Base-by-base conservation (phyloP, 2,113 vertebrate species). In the Trinectes maculatus region DNA sequence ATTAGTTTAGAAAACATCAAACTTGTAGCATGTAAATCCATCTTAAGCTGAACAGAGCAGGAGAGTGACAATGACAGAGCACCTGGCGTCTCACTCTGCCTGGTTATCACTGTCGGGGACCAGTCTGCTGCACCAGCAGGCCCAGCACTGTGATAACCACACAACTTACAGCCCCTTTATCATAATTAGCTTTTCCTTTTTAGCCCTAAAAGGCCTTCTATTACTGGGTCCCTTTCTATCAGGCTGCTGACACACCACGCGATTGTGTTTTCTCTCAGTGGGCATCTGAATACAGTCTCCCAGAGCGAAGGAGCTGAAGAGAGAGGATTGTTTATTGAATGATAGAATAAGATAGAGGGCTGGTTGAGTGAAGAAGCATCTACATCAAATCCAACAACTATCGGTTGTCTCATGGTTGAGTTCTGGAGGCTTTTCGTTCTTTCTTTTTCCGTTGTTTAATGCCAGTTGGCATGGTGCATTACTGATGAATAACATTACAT, bases 151-250 rank as follows among this genome's bases (percentile, higher is more conserved):
- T 28, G 92, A 93, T 93, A 93, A 93, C 91, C 91, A 89, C 89
- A 91, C 91, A 92, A 85, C 91, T 90, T 80, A 90, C 89, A 92
- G 89, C 83, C 84, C 84, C 89, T 93, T 93, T 93, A 93, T 93
- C 92, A 93, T 92, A 93, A 93, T 93, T 93, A 92, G 88, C 89
- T 91, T 93, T 93, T 90, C 89, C 87, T 89, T 91, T 92, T 91
- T 89, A 86, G 85, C 85, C 80, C 81, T 92, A 91, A 93, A 93
- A 92, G 89, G 85, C 86, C 84, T 92, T 92, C 88, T 79, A 92
- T 92, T 93, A 91, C 91, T 70, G 87, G 90, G 90, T 89, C 85
- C 75, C 51, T 80, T 78, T 85, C 89, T 92, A 90, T 91, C 87
- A 75, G 82, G 29, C 79, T 37, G 36, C 72, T 91, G 88, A 93